phyloP scores from a whole-genome alignment of 1,140 invertebrate species.

The Thrips palmi region DNA sequence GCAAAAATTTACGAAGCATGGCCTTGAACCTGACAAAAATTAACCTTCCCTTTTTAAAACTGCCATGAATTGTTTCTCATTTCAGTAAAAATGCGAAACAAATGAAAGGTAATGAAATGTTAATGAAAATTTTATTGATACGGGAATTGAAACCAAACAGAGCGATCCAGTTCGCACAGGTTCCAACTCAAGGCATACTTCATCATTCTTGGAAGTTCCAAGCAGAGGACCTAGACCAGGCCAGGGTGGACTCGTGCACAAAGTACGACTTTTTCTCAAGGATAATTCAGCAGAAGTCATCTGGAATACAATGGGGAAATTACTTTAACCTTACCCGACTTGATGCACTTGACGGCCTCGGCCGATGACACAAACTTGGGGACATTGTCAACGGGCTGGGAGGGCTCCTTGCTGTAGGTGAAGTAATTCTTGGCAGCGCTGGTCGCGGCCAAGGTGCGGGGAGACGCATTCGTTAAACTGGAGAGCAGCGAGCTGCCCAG shows the following conservation, averaged over 20 bases:
- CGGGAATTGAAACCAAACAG: background rate
- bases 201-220: background rate
- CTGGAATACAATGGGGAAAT: background rate
- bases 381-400: slow-evolving; percentile 24
- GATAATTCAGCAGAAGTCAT: background rate
- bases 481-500: too few relatives aligned
- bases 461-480: too few relatives aligned
- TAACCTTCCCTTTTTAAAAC: too few relatives aligned
- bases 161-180: too few relatives aligned
- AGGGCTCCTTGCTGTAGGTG: slow-evolving; percentile 20
- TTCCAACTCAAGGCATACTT: background rate
- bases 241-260: background rate
- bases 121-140: too few relatives aligned
- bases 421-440: slow-evolving; percentile 17
- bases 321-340: slow-evolving; percentile 22
- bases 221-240: background rate
- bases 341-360: slow-evolving; percentile 24
- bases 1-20: too few relatives aligned
- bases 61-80: too few relatives aligned
- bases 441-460: too few relatives aligned
- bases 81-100: too few relatives aligned
- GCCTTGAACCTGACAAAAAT: too few relatives aligned
- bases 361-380: slow-evolving; percentile 25
- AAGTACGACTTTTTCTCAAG: background rate
- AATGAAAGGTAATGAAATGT: too few relatives aligned